Conservation (phyloP, 2,797 vertebrate species). For the Anas flavirostris region DNA sequence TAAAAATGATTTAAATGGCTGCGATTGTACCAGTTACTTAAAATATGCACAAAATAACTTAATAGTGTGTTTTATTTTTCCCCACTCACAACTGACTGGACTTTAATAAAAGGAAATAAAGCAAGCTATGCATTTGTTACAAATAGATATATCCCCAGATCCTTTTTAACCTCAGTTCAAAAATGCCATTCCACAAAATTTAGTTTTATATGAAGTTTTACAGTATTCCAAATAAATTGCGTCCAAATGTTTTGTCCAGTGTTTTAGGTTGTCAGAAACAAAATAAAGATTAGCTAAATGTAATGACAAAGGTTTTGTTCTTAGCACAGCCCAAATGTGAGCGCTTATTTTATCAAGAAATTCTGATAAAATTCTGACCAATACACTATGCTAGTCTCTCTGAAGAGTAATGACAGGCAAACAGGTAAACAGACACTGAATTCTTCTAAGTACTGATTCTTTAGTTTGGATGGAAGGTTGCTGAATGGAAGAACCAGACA, state of each 20-base stretch:
- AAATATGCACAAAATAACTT: neutral
- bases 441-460: neutral
- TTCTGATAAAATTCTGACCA: neutral
- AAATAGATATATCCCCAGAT: neutral
- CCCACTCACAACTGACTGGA: neutral
- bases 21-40: neutral
- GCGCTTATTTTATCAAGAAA: neutral
- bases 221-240: neutral
- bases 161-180: neutral
- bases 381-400: neutral
- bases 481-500: neutral
- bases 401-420: neutral
- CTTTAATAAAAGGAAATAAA: neutral
- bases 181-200: neutral
- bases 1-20: neutral
- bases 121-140: neutral
- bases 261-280: neutral
- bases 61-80: neutral
- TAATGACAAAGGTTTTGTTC: neutral
- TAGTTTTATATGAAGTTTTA: neutral
- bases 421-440: neutral
- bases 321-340: neutral
- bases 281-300: neutral
- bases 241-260: neutral
- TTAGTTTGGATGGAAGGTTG: neutral